phyloP scores from a whole-genome alignment of 2,888 invertebrate species.

The Limulus polyphemus region DNA sequence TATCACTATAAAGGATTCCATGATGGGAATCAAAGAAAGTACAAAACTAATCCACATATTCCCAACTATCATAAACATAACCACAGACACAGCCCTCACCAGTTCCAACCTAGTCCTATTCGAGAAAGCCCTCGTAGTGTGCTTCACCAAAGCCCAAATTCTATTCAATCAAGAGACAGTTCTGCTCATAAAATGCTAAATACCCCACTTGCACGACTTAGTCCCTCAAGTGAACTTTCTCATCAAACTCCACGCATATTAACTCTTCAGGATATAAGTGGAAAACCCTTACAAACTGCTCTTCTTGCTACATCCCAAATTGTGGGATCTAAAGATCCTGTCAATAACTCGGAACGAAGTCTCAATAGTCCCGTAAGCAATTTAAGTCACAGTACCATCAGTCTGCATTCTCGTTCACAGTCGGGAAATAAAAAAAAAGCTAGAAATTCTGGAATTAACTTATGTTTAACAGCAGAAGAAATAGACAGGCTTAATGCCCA shows the following conservation, averaged over 20 bases:
- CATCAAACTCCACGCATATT: slow-evolving; percentile 80
- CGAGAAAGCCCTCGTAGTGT: slow-evolving; percentile 42
- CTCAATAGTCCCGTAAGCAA: slow-evolving; percentile 84
- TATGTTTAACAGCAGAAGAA: slow-evolving; percentile 84
- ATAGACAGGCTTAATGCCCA: slow-evolving; percentile 77
- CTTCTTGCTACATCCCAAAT: slow-evolving; percentile 77
- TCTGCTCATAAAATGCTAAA: slow-evolving; percentile 56
- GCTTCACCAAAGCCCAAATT: slow-evolving; percentile 31
- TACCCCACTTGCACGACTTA: slow-evolving; percentile 75
- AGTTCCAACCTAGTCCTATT: slow-evolving; percentile 39
- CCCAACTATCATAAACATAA: slow-evolving; percentile 45
- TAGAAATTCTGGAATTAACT: slow-evolving; percentile 44
- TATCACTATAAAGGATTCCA: slow-evolving; percentile 89
- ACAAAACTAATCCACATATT: slow-evolving; percentile 60
- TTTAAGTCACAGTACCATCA: slow-evolving; percentile 56
- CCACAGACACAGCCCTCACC: slow-evolving; percentile 61
- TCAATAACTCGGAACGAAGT: slow-evolving; percentile 81
- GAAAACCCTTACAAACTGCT: slow-evolving; percentile 79
- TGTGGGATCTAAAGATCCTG: slow-evolving; percentile 43
- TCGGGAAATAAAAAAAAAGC: slow-evolving; percentile 29
- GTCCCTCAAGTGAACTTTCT: slow-evolving; percentile 82
- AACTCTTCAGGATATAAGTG: slow-evolving; percentile 85
- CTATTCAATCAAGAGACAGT: slow-evolving; percentile 27
- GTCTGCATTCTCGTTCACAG: slow-evolving; percentile 30
- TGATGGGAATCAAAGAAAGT: slow-evolving; percentile 66